Base-by-base conservation (phyloP, 2,113 vertebrate genomes). In the Gavialis gangeticus region DNA sequence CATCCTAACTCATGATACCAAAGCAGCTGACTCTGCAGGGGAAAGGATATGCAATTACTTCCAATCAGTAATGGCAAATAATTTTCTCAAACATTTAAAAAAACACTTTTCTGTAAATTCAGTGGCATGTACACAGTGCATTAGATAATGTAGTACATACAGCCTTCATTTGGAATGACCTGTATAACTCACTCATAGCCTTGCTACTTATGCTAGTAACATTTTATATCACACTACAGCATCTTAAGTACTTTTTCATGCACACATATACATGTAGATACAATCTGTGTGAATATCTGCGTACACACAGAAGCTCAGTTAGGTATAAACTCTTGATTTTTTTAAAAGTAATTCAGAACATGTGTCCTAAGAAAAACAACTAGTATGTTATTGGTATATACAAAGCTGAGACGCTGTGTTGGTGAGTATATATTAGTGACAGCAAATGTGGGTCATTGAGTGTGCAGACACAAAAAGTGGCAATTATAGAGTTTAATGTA, bases 371-470 rank as follows among this genome's bases (percentile, higher is more conserved):
- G 57, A 94, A 88, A 55, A 54, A 92, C 34, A 73, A 64, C 21
- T 56, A 75, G 66, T 37, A 82, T 18, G 58, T 55, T 92, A 90
- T 82, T 0, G 0, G 79, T 62, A 88, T 1, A 3, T 24, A 59
- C 4, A 66, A 85, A n/a, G 78, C 37, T 71, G 73, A 88, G 76
- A 13, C 46, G 80, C n/a, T 11, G 54, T 58, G 78, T 30, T 1
- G 2, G 78, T 0, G 0, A 75, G 57, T 0, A 0, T 0, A 0
- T 0, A 0, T 58, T 34, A 75, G 78, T 24, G 80, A 56, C 8
- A 73, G 76, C 84, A 88, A 95, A 19, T 0, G 0, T 19, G 78
- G 1, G 0, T 79, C 84, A 67, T 54, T 55, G 80, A 80, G 84
- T 12, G 1, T 1, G 25, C 0, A 0, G 84, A 59, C 1, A 11